These are phyloP conservation scores for Cyanoliseus patagonus DNA, from an alignment of 2,113 vertebrate species.

Conservation along the genomic window DNA sequence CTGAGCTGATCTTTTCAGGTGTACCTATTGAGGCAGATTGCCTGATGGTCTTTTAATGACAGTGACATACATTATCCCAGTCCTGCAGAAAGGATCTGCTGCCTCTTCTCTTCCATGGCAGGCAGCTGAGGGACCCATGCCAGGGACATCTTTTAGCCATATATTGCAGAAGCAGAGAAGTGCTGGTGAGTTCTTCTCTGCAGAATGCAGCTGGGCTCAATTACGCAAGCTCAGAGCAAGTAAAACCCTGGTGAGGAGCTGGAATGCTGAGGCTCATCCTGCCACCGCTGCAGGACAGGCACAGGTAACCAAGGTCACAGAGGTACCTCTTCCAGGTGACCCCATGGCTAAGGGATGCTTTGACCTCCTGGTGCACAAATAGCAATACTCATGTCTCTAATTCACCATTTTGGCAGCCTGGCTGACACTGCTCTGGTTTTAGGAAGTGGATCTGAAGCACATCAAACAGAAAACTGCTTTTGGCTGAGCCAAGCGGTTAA, in stretches of 20 bases:
- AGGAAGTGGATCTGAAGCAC: not conserved
- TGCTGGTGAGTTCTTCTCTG: not conserved
- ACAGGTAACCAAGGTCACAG: not conserved
- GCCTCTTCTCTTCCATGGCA: not conserved
- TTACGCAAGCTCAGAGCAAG: not conserved
- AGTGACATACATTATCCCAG: accelerated
- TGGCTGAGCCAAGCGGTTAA: not conserved
- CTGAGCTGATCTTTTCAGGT: accelerated
- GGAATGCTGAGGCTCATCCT: not conserved
- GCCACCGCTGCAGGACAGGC: accelerated
- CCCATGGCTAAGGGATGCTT: not conserved
- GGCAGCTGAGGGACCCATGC: not conserved
- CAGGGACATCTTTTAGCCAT: not conserved
- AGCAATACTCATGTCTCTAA: not conserved
- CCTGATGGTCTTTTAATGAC: too few relatives aligned
- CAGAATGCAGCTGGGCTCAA: not conserved
- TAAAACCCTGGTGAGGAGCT: not conserved
- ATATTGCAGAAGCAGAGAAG: not conserved
- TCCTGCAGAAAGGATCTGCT: not conserved
- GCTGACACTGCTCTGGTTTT: not conserved
- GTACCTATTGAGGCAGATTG: not conserved
- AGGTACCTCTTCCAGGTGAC: not conserved
- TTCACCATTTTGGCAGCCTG: not conserved
- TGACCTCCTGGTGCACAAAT: not conserved
- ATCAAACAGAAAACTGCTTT: not conserved